A percentile compares a stretch with the other conserved stretches of the same genome.
Conservation (phyloP, 2,888 invertebrate species). For the Cephus pulcher region DNA sequence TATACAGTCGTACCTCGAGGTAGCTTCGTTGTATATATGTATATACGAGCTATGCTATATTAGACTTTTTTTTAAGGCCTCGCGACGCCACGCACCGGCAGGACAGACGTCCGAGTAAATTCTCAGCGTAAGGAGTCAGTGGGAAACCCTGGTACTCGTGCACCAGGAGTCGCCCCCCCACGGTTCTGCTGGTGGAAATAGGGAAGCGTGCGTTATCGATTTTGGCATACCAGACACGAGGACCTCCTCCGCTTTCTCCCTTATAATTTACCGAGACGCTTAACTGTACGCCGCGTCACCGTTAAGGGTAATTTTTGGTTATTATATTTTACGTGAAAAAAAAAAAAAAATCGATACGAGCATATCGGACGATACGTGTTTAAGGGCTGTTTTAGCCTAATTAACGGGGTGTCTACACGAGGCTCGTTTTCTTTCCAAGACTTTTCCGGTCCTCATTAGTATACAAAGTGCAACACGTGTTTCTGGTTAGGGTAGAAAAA, state of each 20-base stretch:
- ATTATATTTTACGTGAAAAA: not conserved
- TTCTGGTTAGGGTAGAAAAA: not conserved
- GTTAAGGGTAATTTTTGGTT: not conserved
- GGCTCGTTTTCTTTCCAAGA: not conserved
- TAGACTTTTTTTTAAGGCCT: not conserved
- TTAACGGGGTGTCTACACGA: not conserved
- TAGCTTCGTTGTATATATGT: too few species aligned
- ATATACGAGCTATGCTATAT: not conserved
- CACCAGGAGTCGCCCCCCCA: not conserved
- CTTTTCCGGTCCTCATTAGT: not conserved
- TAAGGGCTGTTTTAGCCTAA: not conserved
- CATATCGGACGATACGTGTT: not conserved
- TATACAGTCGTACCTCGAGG: not conserved
- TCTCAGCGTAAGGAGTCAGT: not conserved
- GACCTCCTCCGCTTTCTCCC: conserved; percentile 59
- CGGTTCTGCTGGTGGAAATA: not conserved
- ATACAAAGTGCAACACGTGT: not conserved
- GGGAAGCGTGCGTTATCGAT: conserved; percentile 52
- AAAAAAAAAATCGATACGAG: not conserved
- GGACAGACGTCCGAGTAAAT: not conserved
- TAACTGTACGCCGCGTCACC: not conserved
- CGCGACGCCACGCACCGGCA: not conserved
- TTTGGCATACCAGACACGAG: conserved; percentile 60
- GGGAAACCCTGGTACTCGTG: not conserved
- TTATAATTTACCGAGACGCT: conserved; percentile 53